A percentile compares a stretch with the other conserved stretches of the same genome.
These are phyloP conservation scores for Apodemia hepburni DNA, from an alignment of 2,888 invertebrate genomes.

Conservation along the genomic window DNA sequence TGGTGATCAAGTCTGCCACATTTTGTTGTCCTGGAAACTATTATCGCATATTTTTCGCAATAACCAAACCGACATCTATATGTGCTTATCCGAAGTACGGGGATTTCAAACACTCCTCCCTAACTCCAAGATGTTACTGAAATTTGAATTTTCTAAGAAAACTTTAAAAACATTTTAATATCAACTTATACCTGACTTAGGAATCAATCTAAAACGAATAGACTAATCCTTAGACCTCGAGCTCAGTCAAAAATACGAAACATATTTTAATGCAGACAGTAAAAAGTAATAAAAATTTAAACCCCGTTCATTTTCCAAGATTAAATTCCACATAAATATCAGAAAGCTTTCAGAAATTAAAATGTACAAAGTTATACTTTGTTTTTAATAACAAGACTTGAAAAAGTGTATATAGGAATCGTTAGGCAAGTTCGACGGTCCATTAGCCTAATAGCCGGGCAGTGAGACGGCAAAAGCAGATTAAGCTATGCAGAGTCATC, in stretches of 20 bases:
- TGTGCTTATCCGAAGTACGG: too few species aligned
- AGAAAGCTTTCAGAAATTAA: constrained; percentile 1
- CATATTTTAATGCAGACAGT: not conserved
- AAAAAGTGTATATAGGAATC: constrained; percentile 16
- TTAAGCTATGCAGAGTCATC: constrained; percentile 67
- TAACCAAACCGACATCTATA: too few species aligned
- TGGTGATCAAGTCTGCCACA: too few species aligned
- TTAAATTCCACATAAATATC: not conserved
- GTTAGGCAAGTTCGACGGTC: constrained; percentile 47
- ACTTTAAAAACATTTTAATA: too few species aligned
- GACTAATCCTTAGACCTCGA: not conserved
- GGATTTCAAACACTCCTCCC: too few species aligned
- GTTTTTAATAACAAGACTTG: constrained; percentile 5
- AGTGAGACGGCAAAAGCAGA: constrained; percentile 70
- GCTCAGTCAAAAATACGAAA: not conserved
- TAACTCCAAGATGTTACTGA: too few species aligned
- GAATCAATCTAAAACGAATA: not conserved
- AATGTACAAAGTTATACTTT: constrained; percentile 2
- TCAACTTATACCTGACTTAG: too few species aligned
- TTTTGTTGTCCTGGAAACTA: too few species aligned
- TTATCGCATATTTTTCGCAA: too few species aligned
- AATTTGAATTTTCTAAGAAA: too few species aligned
- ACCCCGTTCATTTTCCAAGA: not conserved
- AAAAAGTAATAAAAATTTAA: not conserved
- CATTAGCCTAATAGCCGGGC: constrained; percentile 68